Evolutionary conservation across 2,888 invertebrate species (phyloP), one percentile per base, ranked within the genome.

Genomic region (Drosophila kanekoi): DNA sequence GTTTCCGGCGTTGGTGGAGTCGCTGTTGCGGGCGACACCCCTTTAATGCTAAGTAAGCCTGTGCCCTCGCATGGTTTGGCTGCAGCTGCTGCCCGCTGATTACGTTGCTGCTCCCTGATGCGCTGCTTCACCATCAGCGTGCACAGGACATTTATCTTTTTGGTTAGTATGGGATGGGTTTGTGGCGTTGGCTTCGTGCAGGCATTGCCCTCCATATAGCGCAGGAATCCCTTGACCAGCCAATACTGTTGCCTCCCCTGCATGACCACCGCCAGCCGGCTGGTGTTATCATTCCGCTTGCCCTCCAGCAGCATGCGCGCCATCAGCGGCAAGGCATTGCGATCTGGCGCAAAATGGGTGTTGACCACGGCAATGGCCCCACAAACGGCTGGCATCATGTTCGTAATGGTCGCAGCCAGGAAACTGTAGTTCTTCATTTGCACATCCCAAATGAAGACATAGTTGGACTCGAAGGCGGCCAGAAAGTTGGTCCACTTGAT

Each of bases 111-210:
- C 9, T 91, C 91, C 14, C 87, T 82, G 0, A 90, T 80, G n/a
- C 89, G 86, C 54, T 92, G 92, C 52, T 91, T 91, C 0, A 92
- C 89, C 61, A 92, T 67, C 23, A 91, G 71, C n/a, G 89, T 89
- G 54, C 90, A 92, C 0, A 92, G 69, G 1, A 88, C 75, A 65
- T 92, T 92, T 2, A 93, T 92, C 67, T 93, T 93, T 45, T 82
- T 89, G 2, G 92, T 90, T 9, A 93, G 68, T n/a, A 89, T 53
- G 2, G 92, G 92, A 87, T 93, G 92, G 0, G 90, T 89, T 44
- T 84, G 78, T 0, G 92, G 92, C 4, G 92, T 92, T 0, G 92
- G 92, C 53, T 90, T 92, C 0, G 90, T 86, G 53, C 92, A 91
- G 3, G 91, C 90, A 64, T 84, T 87, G 4, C 79, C 72, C 35